Base-by-base conservation (phyloP, 2,888 invertebrate genomes). In the Thelaira solivaga region DNA sequence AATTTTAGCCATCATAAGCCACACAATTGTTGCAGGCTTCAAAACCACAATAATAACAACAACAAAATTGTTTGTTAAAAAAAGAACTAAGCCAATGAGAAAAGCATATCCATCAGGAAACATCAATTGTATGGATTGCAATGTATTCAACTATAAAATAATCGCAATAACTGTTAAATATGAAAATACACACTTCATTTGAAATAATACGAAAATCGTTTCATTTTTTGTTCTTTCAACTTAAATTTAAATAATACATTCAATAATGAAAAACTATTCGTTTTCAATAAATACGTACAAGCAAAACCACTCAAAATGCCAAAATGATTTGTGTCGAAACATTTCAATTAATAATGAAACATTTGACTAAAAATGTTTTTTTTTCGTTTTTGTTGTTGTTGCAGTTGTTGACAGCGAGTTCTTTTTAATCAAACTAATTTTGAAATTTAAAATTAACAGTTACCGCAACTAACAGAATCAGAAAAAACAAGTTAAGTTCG, bases 11-110 rank as follows among this genome's bases (percentile, higher is more conserved):
- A 61, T 67, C 67, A 59, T 68, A 69, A 74, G 74, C 78, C 78
- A 69, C 78, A 78, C 78, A 74, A 78, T 74, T 78, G 78, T 78
- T 78, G 78, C 78, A 64, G 78, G 74, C 74, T 74, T 65, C 59
- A 34, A 59, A 74, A 78, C 78, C 78, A 65, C 74, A 78, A 69
- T 65, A 78, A 78, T 69, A 78, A 64, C 55, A 45, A 53, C 55
- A 53, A 61, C 49, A 64, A 47, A 34, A 26, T 1, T 2, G 24
- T 13, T 26, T 36, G 13, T 4, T 13, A 20, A 49, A 43, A 6
- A 16, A 34, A 22, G 16, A 26, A 36, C 57, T 26, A 34, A 77
- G 69, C 45, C 64, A 74, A 64, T 29, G 75, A 69, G 62, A 45
- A 76, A 64, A 68, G 34, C 74, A 74, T 69, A 78, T 78, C 74